Evolutionary conservation across 2,797 vertebrate genomes (phyloP), one percentile per base, ranked within the genome.

Genomic region (Meda fulgida): DNA sequence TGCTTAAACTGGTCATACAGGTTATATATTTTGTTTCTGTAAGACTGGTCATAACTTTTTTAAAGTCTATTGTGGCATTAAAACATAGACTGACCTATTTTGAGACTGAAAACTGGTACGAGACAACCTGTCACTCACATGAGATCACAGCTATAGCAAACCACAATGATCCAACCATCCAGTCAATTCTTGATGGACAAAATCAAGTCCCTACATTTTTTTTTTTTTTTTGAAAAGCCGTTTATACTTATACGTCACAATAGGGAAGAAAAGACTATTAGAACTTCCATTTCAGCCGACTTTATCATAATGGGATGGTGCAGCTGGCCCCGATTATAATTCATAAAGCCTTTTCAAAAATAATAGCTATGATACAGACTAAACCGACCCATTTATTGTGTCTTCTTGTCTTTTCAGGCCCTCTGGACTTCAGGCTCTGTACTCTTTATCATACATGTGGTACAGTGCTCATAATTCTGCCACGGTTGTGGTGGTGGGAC

Each of bases 391-490:
- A 26, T 78, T 55, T 55, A 36, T 36, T 34, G 2, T 6, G 36
- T 80, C 6, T n/a, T 43, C 31, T 78, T 87, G 46, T 89, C n/a
- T 63, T 60, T 46, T 10, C 90, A 99, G 97, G 89, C 93, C 92
- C 0, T 89, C 92, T 0, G 97, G 97, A 48, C 90, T 99, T 60
- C 94, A 96, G 87, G 95, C 92, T 0, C 92, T 99, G 66, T 99
- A 99, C 88, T 96, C 94, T 1, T 89, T 99, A 89, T 99, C 98
- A 5, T 99, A 99, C 90, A 93, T 99, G 94, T 99, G 98, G 98
- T 99, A 99, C 94, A 98, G 97, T 0, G 98, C 97, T 82, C 97
- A 99, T 93, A 99, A 98, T 91, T 99, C 98, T 1, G 92, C 97
- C 87, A 97, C 96, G 0, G 97, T 99, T 89, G 95, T 99, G 46